Percentiles rank a stretch among this genome's conserved stretches.
These are phyloP conservation scores for Hoplostethus mediterraneus DNA, from an alignment of 2,797 vertebrate genomes.

Conservation along the genomic window DNA sequence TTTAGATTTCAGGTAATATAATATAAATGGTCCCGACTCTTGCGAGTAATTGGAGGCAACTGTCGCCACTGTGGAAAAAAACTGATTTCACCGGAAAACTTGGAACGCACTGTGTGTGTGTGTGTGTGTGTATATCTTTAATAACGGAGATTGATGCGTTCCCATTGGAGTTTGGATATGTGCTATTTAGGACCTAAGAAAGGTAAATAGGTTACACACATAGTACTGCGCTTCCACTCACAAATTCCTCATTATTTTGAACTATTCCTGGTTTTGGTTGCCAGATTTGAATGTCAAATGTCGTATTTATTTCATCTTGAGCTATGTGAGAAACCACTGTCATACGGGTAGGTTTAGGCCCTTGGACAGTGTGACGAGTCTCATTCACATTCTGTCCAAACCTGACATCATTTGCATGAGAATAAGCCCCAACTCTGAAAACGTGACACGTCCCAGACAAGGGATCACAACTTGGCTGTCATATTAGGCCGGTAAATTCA, in stretches of 20 bases:
- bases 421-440: slow-evolving; percentile 83
- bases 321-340: slow-evolving; percentile 69
- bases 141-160: slow-evolving; percentile 54
- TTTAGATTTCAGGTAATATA: slow-evolving; percentile 10
- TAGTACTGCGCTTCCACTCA: slow-evolving; percentile 63
- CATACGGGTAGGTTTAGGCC: slow-evolving; percentile 70
- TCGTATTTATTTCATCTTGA: slow-evolving; percentile 77
- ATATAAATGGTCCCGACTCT: neutral
- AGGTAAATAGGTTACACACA: slow-evolving; percentile 80
- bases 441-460: slow-evolving; percentile 84
- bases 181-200: slow-evolving; percentile 75
- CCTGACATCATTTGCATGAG: slow-evolving; percentile 86
- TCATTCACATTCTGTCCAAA: slow-evolving; percentile 86
- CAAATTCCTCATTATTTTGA: slow-evolving; percentile 84
- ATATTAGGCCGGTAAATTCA: slow-evolving; percentile 87
- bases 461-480: slow-evolving; percentile 85
- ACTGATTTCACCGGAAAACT: slow-evolving; percentile 79
- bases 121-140: slow-evolving; percentile 65
- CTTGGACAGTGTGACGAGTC: slow-evolving; percentile 83
- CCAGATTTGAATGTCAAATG: slow-evolving; percentile 84
- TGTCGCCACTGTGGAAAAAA: slow-evolving; percentile 80
- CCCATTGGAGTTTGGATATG: slow-evolving; percentile 61
- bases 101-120: slow-evolving; percentile 12
- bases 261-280: slow-evolving; percentile 81
- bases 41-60: slow-evolving; percentile 77